A percentile compares a stretch with the other conserved stretches of the same genome.
phyloP scores from a whole-genome alignment of 2,797 vertebrate species.

The Bradypus variegatus region DNA sequence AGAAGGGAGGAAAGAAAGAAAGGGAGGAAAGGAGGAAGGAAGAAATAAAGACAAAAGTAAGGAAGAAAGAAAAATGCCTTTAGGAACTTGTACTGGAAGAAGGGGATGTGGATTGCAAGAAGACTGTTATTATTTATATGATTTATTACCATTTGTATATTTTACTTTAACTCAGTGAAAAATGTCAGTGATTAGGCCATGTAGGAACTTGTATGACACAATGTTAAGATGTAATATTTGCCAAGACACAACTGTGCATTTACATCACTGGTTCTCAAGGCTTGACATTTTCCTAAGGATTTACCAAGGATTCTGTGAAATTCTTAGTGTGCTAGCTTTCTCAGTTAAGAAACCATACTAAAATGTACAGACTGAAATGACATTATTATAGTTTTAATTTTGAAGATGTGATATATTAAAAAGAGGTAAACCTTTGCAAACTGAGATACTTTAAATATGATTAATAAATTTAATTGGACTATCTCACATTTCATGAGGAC shows the following conservation, averaged over 20 bases:
- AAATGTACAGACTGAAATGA: neutral
- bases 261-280: neutral
- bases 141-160: neutral
- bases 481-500: neutral
- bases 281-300: slow-evolving; percentile 31
- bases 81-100: neutral
- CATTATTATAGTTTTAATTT: neutral
- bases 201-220: neutral
- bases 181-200: neutral
- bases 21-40: neutral
- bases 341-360: neutral
- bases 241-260: neutral
- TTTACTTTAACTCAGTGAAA: slow-evolving; percentile 23
- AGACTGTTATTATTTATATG: neutral
- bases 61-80: neutral
- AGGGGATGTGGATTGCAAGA: neutral
- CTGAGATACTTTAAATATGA: neutral
- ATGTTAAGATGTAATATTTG: slow-evolving; percentile 25
- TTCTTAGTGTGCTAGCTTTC: neutral
- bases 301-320: neutral
- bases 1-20: neutral
- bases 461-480: neutral
- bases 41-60: neutral
- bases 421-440: neutral
- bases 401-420: neutral